A percentile compares a stretch with the other conserved stretches of the same genome.
phyloP scores from a whole-genome alignment of 1,140 invertebrate genomes.

The Tenebrio molitor region DNA sequence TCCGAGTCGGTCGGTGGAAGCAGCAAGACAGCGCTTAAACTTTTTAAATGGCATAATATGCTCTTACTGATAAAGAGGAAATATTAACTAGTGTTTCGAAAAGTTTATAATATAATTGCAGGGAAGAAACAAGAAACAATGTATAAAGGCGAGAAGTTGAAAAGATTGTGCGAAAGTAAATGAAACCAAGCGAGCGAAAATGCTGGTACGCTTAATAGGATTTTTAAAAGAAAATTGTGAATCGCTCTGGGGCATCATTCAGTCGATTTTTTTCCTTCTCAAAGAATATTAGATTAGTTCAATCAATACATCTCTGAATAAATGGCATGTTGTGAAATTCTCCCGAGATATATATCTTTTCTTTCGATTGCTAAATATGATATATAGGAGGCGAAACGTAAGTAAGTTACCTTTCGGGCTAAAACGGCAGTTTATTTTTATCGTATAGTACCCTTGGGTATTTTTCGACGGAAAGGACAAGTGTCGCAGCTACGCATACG shows the following conservation, averaged over 20 bases:
- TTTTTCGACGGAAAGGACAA: constrained; percentile 48
- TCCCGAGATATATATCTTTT: constrained; percentile 41
- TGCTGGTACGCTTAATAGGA: constrained; percentile 23
- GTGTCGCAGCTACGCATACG: constrained; percentile 42
- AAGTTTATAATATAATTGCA: constrained; percentile 38
- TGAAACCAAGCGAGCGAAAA: constrained; percentile 39
- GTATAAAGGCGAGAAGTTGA: constrained; percentile 30
- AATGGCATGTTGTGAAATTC: constrained; percentile 37
- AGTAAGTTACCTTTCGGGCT: constrained; percentile 49
- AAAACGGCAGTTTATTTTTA: constrained; percentile 51
- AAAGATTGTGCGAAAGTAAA: constrained; percentile 29
- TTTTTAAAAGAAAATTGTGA: constrained; percentile 42
- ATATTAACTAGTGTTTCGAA: constrained; percentile 38
- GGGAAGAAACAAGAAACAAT: constrained; percentile 28
- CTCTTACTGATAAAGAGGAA: constrained; percentile 23
- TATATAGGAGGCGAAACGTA: constrained; percentile 45
- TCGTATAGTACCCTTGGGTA: constrained; percentile 50
- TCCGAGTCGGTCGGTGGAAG: no score
- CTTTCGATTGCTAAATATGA: constrained; percentile 52
- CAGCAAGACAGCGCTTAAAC: no score
- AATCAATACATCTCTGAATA: constrained; percentile 44
- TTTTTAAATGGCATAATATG: constrained; percentile 28
- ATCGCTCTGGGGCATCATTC: constrained; percentile 18
- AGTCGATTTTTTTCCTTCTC: constrained; percentile 30
- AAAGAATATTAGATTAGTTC: constrained; percentile 43